Conservation (phyloP, 1,140 invertebrate genomes). For the Bacillus rossius region DNA sequence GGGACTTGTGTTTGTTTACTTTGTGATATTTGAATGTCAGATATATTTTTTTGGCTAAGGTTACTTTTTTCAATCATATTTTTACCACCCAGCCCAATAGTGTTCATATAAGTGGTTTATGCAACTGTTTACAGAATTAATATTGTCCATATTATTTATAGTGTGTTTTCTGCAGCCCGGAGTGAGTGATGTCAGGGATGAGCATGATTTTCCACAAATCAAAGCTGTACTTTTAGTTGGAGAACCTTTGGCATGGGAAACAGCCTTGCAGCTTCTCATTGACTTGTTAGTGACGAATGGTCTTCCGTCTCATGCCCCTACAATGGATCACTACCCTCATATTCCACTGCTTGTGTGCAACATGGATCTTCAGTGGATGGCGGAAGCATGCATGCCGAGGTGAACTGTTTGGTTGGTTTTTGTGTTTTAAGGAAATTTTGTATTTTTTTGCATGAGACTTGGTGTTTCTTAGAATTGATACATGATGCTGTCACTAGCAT, state of each 20-base stretch:
- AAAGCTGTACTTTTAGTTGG: slow-evolving; percentile 57
- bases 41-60: too few species aligned
- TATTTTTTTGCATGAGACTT: neutral
- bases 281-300: slow-evolving; percentile 66
- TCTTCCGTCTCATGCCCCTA: slow-evolving; percentile 40
- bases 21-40: too few species aligned
- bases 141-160: too few species aligned
- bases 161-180: neutral
- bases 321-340: slow-evolving; percentile 50
- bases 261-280: slow-evolving; percentile 55
- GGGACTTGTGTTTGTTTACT: too few species aligned
- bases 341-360: slow-evolving; percentile 62
- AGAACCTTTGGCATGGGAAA: slow-evolving; percentile 60
- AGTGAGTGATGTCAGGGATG: slow-evolving; percentile 34
- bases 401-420: slow-evolving; percentile 22
- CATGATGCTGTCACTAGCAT: too few species aligned
- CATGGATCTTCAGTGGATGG: slow-evolving; percentile 65
- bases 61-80: too few species aligned
- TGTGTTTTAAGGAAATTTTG: too few species aligned
- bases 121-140: too few species aligned
- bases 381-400: slow-evolving; percentile 56
- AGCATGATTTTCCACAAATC: slow-evolving; percentile 46
- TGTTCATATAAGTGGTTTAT: too few species aligned
- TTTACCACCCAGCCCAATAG: too few species aligned
- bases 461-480: neutral